A percentile compares a stretch with the other conserved stretches of the same genome.
phyloP scores from a whole-genome alignment of 1,140 invertebrate genomes.

The Thaumetopoea pityocampa region DNA sequence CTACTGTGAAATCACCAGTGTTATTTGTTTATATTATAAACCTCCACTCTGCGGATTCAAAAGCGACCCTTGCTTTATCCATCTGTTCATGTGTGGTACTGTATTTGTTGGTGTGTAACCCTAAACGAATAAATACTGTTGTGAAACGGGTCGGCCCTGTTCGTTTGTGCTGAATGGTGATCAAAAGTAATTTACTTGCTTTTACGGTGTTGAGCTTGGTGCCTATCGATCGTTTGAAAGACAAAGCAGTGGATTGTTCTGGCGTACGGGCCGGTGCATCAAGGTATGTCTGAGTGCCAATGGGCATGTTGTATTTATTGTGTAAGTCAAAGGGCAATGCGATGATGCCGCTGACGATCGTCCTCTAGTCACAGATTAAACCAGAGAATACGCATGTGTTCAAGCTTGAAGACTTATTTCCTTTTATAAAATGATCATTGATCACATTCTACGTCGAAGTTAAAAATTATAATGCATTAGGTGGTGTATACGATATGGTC shows the following conservation, averaged over 20 bases:
- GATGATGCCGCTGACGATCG: conserved; percentile 14
- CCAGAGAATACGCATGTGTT: too few relatives aligned
- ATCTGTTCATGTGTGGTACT: conserved; percentile 50
- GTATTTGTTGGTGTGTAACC: conserved; percentile 51
- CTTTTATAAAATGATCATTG: too few relatives aligned
- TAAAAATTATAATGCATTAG: too few relatives aligned
- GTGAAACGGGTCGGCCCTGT: conserved; percentile 57
- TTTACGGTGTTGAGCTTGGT: conserved; percentile 67
- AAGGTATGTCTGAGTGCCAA: conserved; percentile 54
- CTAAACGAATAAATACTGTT: conserved; percentile 45
- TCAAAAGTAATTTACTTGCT: conserved; percentile 69
- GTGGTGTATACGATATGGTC: too few relatives aligned
- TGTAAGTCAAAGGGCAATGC: too few relatives aligned
- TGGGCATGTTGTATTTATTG: conserved; percentile 7
- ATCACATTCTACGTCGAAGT: too few relatives aligned
- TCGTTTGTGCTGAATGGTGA: conserved; percentile 70
- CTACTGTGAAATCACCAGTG: conserved; percentile 64
- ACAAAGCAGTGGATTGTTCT: conserved; percentile 66
- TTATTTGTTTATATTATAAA: conserved; percentile 69
- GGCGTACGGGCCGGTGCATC: conserved; percentile 42
- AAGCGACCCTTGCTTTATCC: conserved; percentile 43
- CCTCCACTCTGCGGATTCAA: conserved; percentile 48
- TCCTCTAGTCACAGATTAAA: conserved; percentile 15
- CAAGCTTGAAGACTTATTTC: too few relatives aligned
- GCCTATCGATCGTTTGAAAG: conserved; percentile 65